Evolutionary conservation across 1,140 invertebrate species (phyloP), one percentile per base, ranked within the genome.

Genomic region (Popillia japonica): DNA sequence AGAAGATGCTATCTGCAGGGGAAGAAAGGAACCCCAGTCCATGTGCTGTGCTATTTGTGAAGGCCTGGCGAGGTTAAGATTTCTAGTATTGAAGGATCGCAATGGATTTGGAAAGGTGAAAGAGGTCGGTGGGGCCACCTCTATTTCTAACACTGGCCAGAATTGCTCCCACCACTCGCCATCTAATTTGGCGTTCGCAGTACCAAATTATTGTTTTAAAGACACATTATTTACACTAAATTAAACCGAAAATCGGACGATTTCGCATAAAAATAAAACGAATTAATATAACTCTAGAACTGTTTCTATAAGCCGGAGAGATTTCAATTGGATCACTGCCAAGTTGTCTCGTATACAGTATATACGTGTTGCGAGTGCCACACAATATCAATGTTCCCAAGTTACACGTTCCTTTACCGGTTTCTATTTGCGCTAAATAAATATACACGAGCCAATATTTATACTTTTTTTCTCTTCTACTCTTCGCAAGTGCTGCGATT

Each of bases 201-300:
- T n/a, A n/a, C n/a, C n/a, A n/a, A n/a, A n/a, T n/a, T n/a, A n/a
- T n/a, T n/a, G n/a, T n/a, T n/a, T n/a, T n/a, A n/a, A n/a, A n/a
- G n/a, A n/a, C n/a, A n/a, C n/a, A 55, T 55, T 17, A 55, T 55
- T 55, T 55, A 55, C 17, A 17, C 17, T 55, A 55, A 55, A 55
- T 55, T 55, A 55, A n/a, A 17, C 17, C 17, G 17, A 55, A 55
- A 17, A n/a, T 55, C 17, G n/a, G 48, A 17, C 14, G n/a, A 6
- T 6, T 17, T 14, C 17, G 27, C 27, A 68, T 22, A 68, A 68
- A 68, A 68, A 27, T 68, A 68, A 68, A 68, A 68, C 27, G 22
- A 68, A 9, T 3, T 68, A 17, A 27, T 68, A 34, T 68, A 68
- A 68, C 9, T 68, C 61, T 34, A 68, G 61, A 34, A 68, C 6